Evolutionary conservation across 2,113 vertebrate genomes (phyloP), one percentile per base, ranked within the genome.

Genomic region (Tetrao urogallus): DNA sequence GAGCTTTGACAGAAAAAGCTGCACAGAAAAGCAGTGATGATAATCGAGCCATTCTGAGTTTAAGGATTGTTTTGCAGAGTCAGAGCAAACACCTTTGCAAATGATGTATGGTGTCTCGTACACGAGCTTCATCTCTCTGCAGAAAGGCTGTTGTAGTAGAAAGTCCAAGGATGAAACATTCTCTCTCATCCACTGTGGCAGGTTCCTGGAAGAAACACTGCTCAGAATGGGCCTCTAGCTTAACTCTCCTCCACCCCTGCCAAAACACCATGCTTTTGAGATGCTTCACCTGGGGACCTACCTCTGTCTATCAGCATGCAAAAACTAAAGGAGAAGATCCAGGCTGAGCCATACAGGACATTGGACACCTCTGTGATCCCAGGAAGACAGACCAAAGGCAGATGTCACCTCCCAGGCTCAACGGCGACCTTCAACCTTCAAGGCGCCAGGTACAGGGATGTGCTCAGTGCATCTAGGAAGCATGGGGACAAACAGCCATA

Each of bases 101-200:
- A 81, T 88, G 72, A 92, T 92, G 93, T 92, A 92, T 47, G n/a
- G 63, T 77, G 25, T 8, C 56, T 90, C 82, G 80, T 82, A 76
- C 48, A 25, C 9, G 22, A 87, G 47, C 65, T 88, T 87, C 67
- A 64, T 64, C 72, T 54, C 72, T 76, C 72, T 92, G 87, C 82
- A 74, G 38, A 91, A 79, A 85, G 63, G 14, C 45, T 42, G n/a
- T 1, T 67, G 69, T 67, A 81, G 64, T 17, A 43, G 27, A 24
- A 56, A 36, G 17, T 61, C 52, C 81, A 90, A 73, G 54, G 22
- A 47, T 67, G 50, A 87, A 87, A 22, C 19, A 36, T 6, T 0
- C 14, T 45, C 74, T 57, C 15, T 3, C n/a, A 5, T 7, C 27
- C 10, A 17, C 17, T 18, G 17, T 3, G 10, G 22, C 8, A 82